Conservation (phyloP, 2,888 invertebrate genomes). For the Coleophora deauratella region DNA sequence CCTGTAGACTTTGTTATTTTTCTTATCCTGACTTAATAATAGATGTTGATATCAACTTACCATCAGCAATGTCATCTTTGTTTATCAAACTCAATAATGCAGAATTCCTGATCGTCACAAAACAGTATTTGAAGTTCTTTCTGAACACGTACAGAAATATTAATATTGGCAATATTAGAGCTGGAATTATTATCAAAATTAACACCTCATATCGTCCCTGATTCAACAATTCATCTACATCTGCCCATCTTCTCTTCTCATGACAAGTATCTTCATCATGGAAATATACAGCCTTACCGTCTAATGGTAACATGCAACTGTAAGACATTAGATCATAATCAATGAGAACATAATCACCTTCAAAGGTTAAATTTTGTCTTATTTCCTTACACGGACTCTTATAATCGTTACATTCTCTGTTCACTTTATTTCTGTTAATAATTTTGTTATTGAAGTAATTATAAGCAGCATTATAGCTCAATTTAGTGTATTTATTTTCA, state of each 20-base stretch:
- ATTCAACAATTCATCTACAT: constrained; percentile 7
- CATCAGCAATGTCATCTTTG: constrained; percentile 43
- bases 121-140: constrained; percentile 75
- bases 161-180: constrained; percentile 26
- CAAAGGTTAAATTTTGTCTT: constrained; percentile 14
- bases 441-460: constrained; percentile 29
- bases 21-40: no score
- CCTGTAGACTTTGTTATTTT: no score
- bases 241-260: no score
- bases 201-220: constrained; percentile 18
- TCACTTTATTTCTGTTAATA: constrained; percentile 21
- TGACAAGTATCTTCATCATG: no score
- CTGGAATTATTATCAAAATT: constrained; percentile 30
- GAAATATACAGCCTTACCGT: constrained; percentile 17
- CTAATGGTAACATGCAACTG: constrained; percentile 11
- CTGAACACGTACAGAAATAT: constrained; percentile 34
- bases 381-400: constrained; percentile 15
- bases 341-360: constrained; percentile 33
- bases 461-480: constrained; percentile 31
- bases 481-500: not conserved
- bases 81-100: constrained; percentile 69
- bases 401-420: constrained; percentile 9
- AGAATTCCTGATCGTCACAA: constrained; percentile 73
- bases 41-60: constrained; percentile 27
- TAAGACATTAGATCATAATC: constrained; percentile 39